A percentile compares a stretch with the other conserved stretches of the same genome.
These are phyloP conservation scores for Leptinotarsa juncta DNA, from an alignment of 2,888 invertebrate species.

Conservation along the genomic window DNA sequence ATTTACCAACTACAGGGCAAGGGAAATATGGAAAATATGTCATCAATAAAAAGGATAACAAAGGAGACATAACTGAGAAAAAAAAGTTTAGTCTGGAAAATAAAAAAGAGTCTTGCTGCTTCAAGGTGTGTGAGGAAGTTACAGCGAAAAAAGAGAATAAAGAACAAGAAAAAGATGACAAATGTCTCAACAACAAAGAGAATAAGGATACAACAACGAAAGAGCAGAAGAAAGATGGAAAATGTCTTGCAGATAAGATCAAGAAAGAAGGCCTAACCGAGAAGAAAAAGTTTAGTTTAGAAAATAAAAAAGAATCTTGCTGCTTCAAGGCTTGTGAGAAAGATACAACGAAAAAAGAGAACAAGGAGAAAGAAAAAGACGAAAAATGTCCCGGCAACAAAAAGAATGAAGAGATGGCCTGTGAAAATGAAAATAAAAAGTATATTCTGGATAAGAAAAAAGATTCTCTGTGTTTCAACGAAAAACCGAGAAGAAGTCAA, in stretches of 20 bases:
- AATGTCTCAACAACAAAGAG: background rate
- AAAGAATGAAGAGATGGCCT: background rate
- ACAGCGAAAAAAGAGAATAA: background rate
- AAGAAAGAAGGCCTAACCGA: background rate
- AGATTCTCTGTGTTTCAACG: background rate
- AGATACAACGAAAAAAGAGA: background rate
- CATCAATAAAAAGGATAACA: background rate
- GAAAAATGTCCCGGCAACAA: background rate
- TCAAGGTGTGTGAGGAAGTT: background rate
- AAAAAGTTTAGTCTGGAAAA: background rate
- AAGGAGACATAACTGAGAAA: background rate
- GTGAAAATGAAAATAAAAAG: background rate
- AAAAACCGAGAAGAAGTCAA: background rate
- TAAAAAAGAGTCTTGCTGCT: constrained; percentile 7
- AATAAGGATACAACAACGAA: background rate
- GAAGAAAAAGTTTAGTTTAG: background rate
- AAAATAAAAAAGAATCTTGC: background rate
- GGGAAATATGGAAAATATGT: background rate
- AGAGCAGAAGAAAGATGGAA: background rate
- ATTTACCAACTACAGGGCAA: background rate
- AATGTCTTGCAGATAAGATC: background rate
- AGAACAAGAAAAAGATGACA: background rate
- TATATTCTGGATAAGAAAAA: background rate
- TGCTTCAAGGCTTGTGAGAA: background rate
- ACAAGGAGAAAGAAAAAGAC: background rate